Evolutionary conservation across 2,113 vertebrate species (phyloP), one percentile per base, ranked within the genome.

Genomic region (Oncorhynchus tshawytscha): DNA sequence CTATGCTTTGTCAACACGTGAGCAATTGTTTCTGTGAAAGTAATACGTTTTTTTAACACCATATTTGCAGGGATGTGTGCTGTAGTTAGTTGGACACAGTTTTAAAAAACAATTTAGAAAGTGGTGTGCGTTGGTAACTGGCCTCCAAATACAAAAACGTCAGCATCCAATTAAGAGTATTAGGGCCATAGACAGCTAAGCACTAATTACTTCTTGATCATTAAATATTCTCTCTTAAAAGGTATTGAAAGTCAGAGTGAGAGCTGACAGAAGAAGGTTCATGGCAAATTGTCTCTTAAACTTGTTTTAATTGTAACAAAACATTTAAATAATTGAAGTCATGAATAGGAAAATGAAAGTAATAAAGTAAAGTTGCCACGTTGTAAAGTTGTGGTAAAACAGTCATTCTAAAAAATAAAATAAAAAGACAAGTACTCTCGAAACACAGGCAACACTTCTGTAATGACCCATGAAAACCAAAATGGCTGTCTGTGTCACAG

Each of bases 111-210:
- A 11, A 3, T 12, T 64, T 64, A 15, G 60, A 24, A 64, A 64
- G 60, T 62, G 9, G 60, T 22, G 59, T 31, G 22, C 39, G 18
- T 7, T 9, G 12, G 29, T 49, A 73, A 73, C 65, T 20, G 72
- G 62, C 12, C 34, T 66, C 45, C 12, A 49, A 51, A 51, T 74
- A 51, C 11, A 2, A 45, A 16, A 11, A 71, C n/a, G 24, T 49
- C 39, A n/a, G 39, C 3, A 74, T 74, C 60, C 72, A 65, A 60
- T 73, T 73, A 64, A 20, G 22, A n/a, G 54, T 59, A 72, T 72
- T 72, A 60, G 29, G 54, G n/a, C 16, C 27, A 39, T 3, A 73
- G 3, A 39, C 18, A 12, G 4, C 31, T 62, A 25, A 31, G 54
- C 49, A 31, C 4, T 15, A 11, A 64, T 5, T 22, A n/a, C 24